A percentile compares a stretch with the other conserved stretches of the same genome.
Evolutionary conservation across 2,888 invertebrate species (phyloP).

Genomic region (Ferrisia virgata): DNA sequence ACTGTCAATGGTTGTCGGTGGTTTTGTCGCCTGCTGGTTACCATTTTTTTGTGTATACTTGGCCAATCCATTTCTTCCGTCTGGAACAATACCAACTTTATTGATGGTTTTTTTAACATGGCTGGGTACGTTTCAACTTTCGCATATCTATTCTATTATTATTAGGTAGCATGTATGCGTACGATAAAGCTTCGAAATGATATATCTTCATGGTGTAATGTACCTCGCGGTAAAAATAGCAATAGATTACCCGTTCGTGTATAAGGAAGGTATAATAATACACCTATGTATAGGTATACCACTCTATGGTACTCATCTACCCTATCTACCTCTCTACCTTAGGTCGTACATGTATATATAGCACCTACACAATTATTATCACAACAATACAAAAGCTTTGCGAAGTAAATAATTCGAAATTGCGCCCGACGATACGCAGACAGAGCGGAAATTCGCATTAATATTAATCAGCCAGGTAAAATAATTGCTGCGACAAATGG

Average conservation of each 20-base stretch:
- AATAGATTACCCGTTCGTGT: too few relatives aligned
- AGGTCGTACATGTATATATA: too few relatives aligned
- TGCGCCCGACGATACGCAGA: neutral
- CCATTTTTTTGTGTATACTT: constrained; percentile 83
- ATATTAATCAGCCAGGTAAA: neutral
- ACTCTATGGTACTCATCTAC: neutral
- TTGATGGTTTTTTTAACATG: constrained; percentile 76
- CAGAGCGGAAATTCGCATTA: neutral
- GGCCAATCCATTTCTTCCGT: constrained; percentile 72
- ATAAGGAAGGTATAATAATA: too few relatives aligned
- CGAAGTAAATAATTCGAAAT: neutral
- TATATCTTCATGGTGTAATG: too few relatives aligned
- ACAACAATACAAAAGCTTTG: neutral
- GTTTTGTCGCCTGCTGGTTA: constrained; percentile 83
- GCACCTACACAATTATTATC: neutral
- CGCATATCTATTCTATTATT: neutral
- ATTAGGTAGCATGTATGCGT: too few relatives aligned
- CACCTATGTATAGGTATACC: neutral
- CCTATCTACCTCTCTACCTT: neutral
- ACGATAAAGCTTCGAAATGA: too few relatives aligned
- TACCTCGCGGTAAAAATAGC: too few relatives aligned
- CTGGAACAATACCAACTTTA: constrained; percentile 60
- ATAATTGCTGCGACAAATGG: neutral
- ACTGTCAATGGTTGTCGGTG: constrained; percentile 80
- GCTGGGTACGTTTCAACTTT: constrained; percentile 60